These are phyloP conservation scores for Campylomormyrus tamandua DNA, from an alignment of 2,113 vertebrate species.

Conservation along the genomic window DNA sequence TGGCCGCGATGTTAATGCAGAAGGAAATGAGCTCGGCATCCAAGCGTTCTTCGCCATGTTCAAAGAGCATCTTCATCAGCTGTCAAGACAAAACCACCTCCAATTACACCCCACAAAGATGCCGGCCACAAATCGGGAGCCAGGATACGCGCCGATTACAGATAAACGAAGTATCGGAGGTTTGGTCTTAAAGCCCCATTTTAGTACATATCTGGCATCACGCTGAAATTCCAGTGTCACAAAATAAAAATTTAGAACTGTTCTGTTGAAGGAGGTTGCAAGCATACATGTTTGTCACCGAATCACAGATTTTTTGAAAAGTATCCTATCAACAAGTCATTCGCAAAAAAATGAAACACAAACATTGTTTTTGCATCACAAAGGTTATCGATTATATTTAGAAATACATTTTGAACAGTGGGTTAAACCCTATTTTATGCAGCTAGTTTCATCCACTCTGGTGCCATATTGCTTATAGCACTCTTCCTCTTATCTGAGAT, in stretches of 20 bases:
- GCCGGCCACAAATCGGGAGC: neutral
- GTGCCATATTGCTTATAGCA: neutral
- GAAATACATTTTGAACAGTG: neutral
- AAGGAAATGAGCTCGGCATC: slow-evolving; percentile 89
- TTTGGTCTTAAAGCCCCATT: neutral
- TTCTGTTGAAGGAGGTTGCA: neutral
- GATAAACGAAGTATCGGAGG: neutral
- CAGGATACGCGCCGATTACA: neutral
- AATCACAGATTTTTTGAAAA: neutral
- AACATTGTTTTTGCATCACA: neutral
- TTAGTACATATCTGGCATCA: neutral
- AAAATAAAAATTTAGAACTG: neutral
- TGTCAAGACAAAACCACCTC: slow-evolving; percentile 43
- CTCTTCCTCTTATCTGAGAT: neutral
- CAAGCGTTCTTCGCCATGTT: slow-evolving; percentile 71
- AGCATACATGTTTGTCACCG: neutral
- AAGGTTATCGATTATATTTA: neutral
- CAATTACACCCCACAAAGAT: neutral
- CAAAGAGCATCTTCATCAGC: slow-evolving; percentile 90
- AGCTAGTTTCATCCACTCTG: neutral
- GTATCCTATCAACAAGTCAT: neutral
- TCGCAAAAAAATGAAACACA: neutral
- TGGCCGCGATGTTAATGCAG: slow-evolving; percentile 93
- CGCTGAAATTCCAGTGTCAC: neutral
- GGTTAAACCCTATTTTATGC: neutral